These are phyloP conservation scores for Heliothis peltigera DNA, from an alignment of 2,888 invertebrate genomes.

Conservation along the genomic window DNA sequence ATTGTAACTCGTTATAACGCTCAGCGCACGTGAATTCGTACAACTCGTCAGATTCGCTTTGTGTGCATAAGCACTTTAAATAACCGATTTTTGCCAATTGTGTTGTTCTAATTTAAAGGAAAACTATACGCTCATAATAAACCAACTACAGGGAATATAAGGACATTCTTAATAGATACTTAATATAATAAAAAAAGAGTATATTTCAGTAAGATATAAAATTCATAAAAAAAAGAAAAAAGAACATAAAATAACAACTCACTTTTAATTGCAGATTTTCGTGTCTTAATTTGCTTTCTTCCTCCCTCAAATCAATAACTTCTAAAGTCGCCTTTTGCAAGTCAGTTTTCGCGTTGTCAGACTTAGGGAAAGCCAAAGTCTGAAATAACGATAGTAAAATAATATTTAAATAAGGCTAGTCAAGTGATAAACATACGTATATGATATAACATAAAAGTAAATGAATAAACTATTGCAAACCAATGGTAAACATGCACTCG, in stretches of 20 bases:
- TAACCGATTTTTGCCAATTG: slow-evolving; percentile 6
- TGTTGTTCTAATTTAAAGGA: slow-evolving; percentile 9
- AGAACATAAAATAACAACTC: slow-evolving; percentile 67
- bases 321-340: slow-evolving; percentile 93
- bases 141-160: slow-evolving; percentile 7
- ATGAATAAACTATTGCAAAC: slow-evolving; percentile 64
- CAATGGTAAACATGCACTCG: slow-evolving; percentile 71
- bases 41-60: slow-evolving; percentile 36
- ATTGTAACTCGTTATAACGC: slow-evolving; percentile 20
- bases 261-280: slow-evolving; percentile 96
- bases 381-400: slow-evolving; percentile 72
- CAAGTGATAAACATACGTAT: slow-evolving; percentile 24
- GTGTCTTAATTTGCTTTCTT: slow-evolving; percentile 94
- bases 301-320: slow-evolving; percentile 94
- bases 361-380: slow-evolving; percentile 79
- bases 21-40: slow-evolving; percentile 8
- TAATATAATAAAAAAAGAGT: slow-evolving; percentile 9
- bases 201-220: not conserved
- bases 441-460: slow-evolving; percentile 29
- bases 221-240: slow-evolving; percentile 29
- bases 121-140: slow-evolving; percentile 13
- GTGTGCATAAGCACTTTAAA: slow-evolving; percentile 20
- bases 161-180: slow-evolving; percentile 21
- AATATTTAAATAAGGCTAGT: slow-evolving; percentile 42
- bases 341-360: slow-evolving; percentile 83